These are phyloP conservation scores for Ctenopoma kingsleyae DNA, from an alignment of 2,797 vertebrate species.

Conservation along the genomic window DNA sequence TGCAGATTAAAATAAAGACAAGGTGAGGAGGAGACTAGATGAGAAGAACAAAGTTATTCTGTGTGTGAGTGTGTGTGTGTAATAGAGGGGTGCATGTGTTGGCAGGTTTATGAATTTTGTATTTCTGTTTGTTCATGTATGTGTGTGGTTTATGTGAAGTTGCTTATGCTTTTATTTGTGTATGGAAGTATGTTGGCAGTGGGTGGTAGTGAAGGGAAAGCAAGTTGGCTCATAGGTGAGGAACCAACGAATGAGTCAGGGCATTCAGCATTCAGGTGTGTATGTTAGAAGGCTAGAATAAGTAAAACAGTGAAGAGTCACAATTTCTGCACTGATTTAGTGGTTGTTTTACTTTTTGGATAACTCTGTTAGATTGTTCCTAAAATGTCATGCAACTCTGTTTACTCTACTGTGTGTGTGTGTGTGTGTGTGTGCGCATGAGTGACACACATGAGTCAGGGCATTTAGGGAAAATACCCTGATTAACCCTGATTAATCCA, in stretches of 20 bases:
- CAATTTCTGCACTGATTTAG: slow-evolving; percentile 22
- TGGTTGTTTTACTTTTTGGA: slow-evolving; percentile 24
- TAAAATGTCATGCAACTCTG: slow-evolving; percentile 4
- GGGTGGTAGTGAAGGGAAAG: slow-evolving; percentile 68
- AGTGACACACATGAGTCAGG: neutral
- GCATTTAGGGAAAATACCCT: neutral
- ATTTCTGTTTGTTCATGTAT: neutral
- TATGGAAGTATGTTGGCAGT: slow-evolving; percentile 65
- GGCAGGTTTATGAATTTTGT: slow-evolving; percentile 17
- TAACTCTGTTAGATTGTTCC: slow-evolving; percentile 3
- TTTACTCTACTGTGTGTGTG: neutral
- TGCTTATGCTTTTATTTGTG: slow-evolving; percentile 38
- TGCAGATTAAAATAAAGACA: slow-evolving; percentile 78
- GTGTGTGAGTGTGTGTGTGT: neutral
- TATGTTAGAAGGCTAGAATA: neutral
- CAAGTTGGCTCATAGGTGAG: slow-evolving; percentile 50
- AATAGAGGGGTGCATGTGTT: neutral
- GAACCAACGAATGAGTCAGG: slow-evolving; percentile 43
- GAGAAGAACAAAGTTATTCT: slow-evolving; percentile 59
- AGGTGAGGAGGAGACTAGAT: slow-evolving; percentile 69
- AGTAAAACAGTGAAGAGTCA: neutral
- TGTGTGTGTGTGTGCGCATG: neutral
- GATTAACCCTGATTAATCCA: slow-evolving; percentile 52
- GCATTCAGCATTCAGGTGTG: slow-evolving; percentile 14
- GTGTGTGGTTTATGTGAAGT: slow-evolving; percentile 38